These are phyloP conservation scores for Ostrea denselamellosa DNA, from an alignment of 1,140 invertebrate genomes.

Conservation along the genomic window DNA sequence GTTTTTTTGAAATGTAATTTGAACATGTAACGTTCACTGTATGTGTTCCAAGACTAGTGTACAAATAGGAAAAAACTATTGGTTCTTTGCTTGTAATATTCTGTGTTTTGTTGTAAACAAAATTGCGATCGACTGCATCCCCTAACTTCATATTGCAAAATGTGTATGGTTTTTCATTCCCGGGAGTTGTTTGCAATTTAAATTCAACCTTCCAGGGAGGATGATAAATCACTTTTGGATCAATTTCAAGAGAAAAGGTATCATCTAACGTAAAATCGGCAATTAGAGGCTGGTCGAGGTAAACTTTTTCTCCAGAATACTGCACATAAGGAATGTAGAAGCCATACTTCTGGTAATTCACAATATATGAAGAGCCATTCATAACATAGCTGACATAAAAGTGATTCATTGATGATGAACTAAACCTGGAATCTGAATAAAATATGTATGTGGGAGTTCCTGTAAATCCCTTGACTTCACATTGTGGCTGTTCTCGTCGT, in stretches of 20 bases:
- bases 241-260: not conserved
- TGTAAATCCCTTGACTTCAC: not conserved
- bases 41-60: not conserved
- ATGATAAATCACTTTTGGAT: not conserved
- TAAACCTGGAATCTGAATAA: not conserved
- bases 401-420: too few relatives aligned
- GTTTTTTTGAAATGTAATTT: not conserved
- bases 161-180: not conserved
- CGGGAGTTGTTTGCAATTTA: not conserved
- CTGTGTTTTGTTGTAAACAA: conserved; percentile 5
- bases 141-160: not conserved
- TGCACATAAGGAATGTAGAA: not conserved
- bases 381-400: not conserved
- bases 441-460: not conserved
- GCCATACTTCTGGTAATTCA: not conserved
- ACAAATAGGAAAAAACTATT: not conserved
- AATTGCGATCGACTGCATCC: conserved; percentile 4
- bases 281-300: not conserved
- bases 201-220: not conserved
- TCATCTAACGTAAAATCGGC: not conserved
- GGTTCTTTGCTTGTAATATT: not conserved
- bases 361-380: not conserved
- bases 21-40: not conserved
- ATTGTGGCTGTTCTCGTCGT: not conserved
- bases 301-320: not conserved